Evolutionary conservation across 2,888 invertebrate genomes (phyloP), one percentile per base, ranked within the genome.

Genomic region (Volucella inflata): DNA sequence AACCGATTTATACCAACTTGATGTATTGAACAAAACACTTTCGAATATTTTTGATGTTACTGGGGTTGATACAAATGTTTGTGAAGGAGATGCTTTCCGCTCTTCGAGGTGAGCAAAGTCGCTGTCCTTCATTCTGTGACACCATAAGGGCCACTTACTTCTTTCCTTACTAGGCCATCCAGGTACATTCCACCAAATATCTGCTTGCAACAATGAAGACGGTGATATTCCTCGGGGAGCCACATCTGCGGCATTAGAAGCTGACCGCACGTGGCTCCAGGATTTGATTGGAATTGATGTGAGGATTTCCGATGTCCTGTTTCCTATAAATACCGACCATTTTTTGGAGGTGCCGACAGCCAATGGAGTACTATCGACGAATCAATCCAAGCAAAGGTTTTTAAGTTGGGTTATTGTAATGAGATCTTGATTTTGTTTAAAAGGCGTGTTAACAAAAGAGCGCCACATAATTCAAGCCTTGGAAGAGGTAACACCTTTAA

Each of bases 221-320:
- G 30, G 4, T 30, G 6, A 30, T 30, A 68, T 68, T 6, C 68
- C 77, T 40, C 48, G 57, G 11, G 64, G 44, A 8, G 79, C 60
- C 12, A 51, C 21, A 21, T 79, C 72, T 46, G 79, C 60, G 16
- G 81, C 53, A 42, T 81, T 68, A n/a, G 6, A 48, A 14, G 42
- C 55, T 16, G 70, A 81, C 9, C 70, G 70, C 8, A 79, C 72
- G 21, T 79, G 71, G 42, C 36, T 67, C 77, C 68, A 77, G n/a
- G 17, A 57, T 30, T 60, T 38, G 0, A 42, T 38, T 9, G 65
- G 57, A 4, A 60, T 12, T 21, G 48, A 59, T 8, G 64, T n/a
- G 2, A 74, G n/a, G 1, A 74, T 74, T 36, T 79, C 67, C 1
- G 72, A 71, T n/a, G 80, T 81, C 17, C 75, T 14, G 14, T 71